phyloP scores from a whole-genome alignment of 2,888 invertebrate genomes.

The Eristalinus aeneus region DNA sequence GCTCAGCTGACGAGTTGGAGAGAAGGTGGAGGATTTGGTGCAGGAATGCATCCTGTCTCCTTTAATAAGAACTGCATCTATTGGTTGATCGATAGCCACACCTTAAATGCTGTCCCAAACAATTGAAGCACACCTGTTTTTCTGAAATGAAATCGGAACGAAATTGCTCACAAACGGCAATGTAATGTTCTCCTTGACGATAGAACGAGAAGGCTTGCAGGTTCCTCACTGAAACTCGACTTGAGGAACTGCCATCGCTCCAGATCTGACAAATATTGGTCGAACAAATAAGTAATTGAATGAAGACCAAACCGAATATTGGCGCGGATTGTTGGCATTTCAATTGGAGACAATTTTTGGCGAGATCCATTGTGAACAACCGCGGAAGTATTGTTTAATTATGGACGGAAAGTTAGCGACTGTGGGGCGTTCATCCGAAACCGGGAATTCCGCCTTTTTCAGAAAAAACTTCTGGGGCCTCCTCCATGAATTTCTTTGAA shows the following conservation, averaged over 20 bases:
- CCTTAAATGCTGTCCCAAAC: not conserved
- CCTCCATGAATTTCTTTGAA: too few relatives aligned
- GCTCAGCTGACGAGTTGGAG: not conserved
- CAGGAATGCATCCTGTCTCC: not conserved
- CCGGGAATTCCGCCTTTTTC: too few relatives aligned
- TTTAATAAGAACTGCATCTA: not conserved
- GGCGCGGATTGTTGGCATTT: too few relatives aligned
- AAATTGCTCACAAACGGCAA: too few relatives aligned
- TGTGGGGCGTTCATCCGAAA: too few relatives aligned
- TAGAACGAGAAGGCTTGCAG: not conserved
- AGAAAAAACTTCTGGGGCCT: too few relatives aligned
- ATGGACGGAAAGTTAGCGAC: too few relatives aligned
- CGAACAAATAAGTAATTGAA: not conserved
- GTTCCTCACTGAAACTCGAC: not conserved
- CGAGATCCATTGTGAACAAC: too few relatives aligned
- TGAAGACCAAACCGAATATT: not conserved
- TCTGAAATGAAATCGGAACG: constrained; percentile 1
- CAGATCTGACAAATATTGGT: not conserved
- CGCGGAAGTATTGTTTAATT: too few relatives aligned
- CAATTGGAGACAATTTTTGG: too few relatives aligned
- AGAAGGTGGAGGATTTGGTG: not conserved
- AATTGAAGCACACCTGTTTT: not conserved
- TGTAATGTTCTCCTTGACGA: not conserved
- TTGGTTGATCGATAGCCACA: not conserved
- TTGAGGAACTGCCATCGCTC: not conserved